These are phyloP conservation scores for Macrobrachium rosenbergii DNA, from an alignment of 1,140 invertebrate genomes.

Conservation along the genomic window DNA sequence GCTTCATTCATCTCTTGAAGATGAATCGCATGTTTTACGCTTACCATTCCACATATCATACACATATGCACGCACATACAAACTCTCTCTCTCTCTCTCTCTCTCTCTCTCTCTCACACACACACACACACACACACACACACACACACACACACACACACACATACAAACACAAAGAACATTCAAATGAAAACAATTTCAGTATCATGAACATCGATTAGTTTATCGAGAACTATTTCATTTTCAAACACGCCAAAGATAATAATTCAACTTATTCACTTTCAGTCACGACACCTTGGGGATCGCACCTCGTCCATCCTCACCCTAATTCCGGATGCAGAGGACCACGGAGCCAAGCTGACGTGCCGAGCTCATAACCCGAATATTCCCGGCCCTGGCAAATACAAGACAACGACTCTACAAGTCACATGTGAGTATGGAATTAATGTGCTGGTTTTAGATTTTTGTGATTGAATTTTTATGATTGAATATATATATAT, in stretches of 20 bases:
- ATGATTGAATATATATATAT: no score
- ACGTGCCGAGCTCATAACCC: slow-evolving; percentile 52
- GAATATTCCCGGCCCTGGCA: slow-evolving; percentile 24
- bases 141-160: no score
- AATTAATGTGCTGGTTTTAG: no score
- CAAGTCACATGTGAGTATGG: slow-evolving; percentile 47
- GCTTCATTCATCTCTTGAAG: no score
- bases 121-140: no score
- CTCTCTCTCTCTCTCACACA: no score
- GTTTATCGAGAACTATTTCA: background rate
- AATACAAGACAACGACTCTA: slow-evolving; percentile 30
- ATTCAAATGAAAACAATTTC: background rate
- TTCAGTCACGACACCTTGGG: slow-evolving; percentile 41
- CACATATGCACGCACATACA: no score
- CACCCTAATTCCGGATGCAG: slow-evolving; percentile 25
- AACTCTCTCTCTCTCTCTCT: no score
- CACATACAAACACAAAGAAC: no score
- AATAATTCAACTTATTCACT: background rate
- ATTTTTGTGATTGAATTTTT: no score
- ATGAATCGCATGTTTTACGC: no score
- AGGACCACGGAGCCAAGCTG: slow-evolving; percentile 52
- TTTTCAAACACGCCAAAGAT: background rate
- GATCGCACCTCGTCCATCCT: slow-evolving; percentile 34
- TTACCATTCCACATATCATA: no score
- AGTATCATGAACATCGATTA: background rate